Evolutionary conservation across 2,113 vertebrate species (phyloP), one percentile per base, ranked within the genome.

Genomic region (Phrynocephalus versicolor): DNA sequence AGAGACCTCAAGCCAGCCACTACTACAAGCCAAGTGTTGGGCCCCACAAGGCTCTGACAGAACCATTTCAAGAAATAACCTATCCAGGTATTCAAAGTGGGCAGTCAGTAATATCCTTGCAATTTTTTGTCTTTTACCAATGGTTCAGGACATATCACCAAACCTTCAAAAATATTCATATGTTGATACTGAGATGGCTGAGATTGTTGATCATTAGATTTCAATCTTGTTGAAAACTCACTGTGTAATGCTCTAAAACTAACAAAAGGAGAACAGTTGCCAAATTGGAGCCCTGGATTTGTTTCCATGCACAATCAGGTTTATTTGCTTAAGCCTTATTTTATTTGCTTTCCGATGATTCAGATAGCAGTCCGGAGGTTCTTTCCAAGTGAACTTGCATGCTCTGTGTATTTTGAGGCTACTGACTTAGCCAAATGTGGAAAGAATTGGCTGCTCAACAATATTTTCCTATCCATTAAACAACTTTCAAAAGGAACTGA

Each of bases 331-430:
- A 95, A 94, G 94, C 95, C 93, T 95, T 94, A 92, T 94, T 96
- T 95, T 95, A 95, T 96, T 96, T 97, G 96, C 93, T 95, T 96
- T 96, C 91, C 92, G 95, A 96, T 96, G 96, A 96, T 94, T 96
- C 96, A 96, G 95, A 95, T 95, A 95, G 94, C 93, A 95, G 93
- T 94, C 92, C 92, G 92, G 94, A 92, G 95, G 95, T 93, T 95
- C 92, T 95, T 96, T 96, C 94, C 95, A 95, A 95, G 93, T 69
- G 67, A 91, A 95, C 94, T 91, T 92, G 92, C 84, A 74, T 93
- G 92, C 88, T 94, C 86, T 95, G 93, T 96, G 94, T 95, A 94
- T 96, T 96, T 95, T 92, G 37, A 92, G 93, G 94, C 88, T 92
- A 51, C 81, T 60, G 83, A 84, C 90, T 93, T 87, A 77, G 92